Evolutionary conservation across 2,888 invertebrate species (phyloP).

Genomic region (Parthenolecanium corni): DNA sequence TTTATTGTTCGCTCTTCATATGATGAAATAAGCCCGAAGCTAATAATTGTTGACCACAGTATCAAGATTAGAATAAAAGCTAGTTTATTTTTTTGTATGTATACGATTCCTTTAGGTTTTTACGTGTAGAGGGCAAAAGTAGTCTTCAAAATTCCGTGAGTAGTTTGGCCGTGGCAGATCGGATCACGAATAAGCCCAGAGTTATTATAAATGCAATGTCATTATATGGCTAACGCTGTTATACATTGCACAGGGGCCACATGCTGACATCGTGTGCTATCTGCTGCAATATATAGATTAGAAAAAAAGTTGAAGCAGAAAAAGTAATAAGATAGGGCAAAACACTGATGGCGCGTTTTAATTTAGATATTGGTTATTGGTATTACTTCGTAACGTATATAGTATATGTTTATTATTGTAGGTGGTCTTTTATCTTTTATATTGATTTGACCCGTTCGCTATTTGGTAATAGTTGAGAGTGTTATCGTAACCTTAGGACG

Average conservation of each 20-base stretch:
- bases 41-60: conserved; percentile 25
- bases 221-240: conserved; percentile 23
- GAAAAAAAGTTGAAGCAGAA: background rate
- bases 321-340: background rate
- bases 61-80: conserved; percentile 28
- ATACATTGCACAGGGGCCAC: conserved; percentile 15
- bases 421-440: conserved; percentile 15
- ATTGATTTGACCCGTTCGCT: conserved; percentile 3
- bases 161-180: conserved; percentile 27
- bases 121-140: background rate
- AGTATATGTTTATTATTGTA: no score
- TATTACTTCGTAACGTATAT: no score
- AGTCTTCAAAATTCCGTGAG: conserved; percentile 28
- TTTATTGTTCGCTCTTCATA: conserved; percentile 28
- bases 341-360: conserved; percentile 14
- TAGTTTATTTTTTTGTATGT: conserved; percentile 11
- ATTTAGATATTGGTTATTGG: conserved; percentile 20
- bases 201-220: conserved; percentile 29
- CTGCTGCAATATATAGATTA: background rate
- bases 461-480: background rate
- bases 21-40: conserved; percentile 24
- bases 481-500: background rate
- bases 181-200: conserved; percentile 28
- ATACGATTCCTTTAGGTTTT: background rate
- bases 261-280: conserved; percentile 26